Conservation (phyloP, 2,113 vertebrate species). For the Halcyon senegalensis region DNA sequence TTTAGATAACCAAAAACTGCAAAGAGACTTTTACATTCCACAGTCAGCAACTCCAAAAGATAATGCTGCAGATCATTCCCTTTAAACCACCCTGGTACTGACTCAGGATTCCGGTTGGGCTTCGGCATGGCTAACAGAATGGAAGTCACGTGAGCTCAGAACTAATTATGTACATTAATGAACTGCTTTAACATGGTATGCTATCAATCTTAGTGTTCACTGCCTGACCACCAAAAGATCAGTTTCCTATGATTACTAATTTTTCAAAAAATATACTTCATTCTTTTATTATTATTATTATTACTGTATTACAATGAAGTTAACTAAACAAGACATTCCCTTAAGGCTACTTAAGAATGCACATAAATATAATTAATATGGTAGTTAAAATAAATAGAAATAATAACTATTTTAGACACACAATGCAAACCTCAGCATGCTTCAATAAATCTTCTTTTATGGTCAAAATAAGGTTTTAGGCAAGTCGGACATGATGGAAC, state of each 20-base stretch:
- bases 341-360: background rate
- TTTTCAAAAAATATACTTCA: background rate
- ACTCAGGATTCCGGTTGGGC: background rate
- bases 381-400: background rate
- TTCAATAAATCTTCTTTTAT: background rate
- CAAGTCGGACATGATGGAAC: background rate
- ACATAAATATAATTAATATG: background rate
- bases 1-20: background rate
- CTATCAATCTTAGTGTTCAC: background rate
- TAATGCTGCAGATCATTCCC: background rate
- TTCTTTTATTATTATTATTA: background rate
- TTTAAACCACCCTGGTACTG: background rate
- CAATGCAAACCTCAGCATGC: background rate
- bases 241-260: background rate
- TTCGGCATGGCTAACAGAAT: background rate
- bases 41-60: background rate
- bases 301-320: background rate
- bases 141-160: background rate
- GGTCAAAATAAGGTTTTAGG: background rate
- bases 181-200: background rate
- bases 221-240: background rate
- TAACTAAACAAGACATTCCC: background rate
- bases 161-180: background rate
- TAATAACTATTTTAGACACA: background rate
- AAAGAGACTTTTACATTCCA: background rate